phyloP scores from a whole-genome alignment of 1,140 invertebrate genomes.

The Musca domestica region DNA sequence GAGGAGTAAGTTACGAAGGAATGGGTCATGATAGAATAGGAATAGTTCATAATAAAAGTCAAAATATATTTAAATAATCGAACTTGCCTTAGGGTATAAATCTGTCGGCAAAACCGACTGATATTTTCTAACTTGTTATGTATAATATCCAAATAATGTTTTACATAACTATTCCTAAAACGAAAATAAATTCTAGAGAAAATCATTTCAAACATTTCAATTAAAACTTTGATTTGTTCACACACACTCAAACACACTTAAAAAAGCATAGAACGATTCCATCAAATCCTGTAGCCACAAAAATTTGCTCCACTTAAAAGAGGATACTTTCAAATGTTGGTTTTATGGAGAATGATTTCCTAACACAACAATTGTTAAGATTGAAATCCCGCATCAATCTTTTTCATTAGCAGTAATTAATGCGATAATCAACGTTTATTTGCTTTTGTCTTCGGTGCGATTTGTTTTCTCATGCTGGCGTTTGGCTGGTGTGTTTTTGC shows the following conservation, averaged over 20 bases:
- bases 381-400: constrained; percentile 9
- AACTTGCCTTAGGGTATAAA: too few relatives aligned
- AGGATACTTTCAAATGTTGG: too few relatives aligned
- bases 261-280: background rate
- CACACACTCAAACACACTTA: background rate
- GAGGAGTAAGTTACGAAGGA: too few relatives aligned
- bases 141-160: too few relatives aligned
- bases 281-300: background rate
- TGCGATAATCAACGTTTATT: constrained; percentile 13
- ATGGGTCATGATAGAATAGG: too few relatives aligned
- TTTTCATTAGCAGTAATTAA: constrained; percentile 15
- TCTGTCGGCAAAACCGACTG: too few relatives aligned
- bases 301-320: background rate
- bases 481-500: background rate
- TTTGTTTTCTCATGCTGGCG: background rate
- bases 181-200: too few relatives aligned
- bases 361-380: background rate
- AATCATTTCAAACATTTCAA: background rate
- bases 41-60: too few relatives aligned
- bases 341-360: too few relatives aligned
- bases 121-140: too few relatives aligned
- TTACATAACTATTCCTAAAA: too few relatives aligned
- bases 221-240: constrained; percentile 7
- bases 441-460: background rate
- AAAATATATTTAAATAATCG: too few relatives aligned